Base-by-base conservation (phyloP, 2,888 invertebrate genomes). In the Eupithecia inturbata region DNA sequence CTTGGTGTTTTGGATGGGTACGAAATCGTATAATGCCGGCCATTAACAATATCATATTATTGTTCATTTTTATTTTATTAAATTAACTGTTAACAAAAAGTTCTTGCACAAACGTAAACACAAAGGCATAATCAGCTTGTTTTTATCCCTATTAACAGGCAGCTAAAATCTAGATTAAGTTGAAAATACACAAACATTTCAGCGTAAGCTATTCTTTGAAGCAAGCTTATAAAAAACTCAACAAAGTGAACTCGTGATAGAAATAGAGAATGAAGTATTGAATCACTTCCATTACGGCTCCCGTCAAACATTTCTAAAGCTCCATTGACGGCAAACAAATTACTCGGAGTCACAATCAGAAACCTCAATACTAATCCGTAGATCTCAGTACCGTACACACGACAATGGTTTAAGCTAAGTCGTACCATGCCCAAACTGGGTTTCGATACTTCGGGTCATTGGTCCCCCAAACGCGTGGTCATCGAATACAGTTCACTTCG, bases 401-500 rank as follows among this genome's bases (percentile, higher is more conserved):
- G 71, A 74, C 76, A 75, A 79, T 79, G 75, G 77, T 74, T 75
- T 73, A 72, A 82, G 79, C 74, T 73, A 72, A 82, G 79, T 73
- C 78, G 73, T 78, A 79, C 79, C 78, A 75, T 78, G 75, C 75
- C 74, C 71, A 76, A 79, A 79, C 79, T 80, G 80, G 81, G 81
- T 81, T 78, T 80, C 85, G 81, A 85, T 81, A 62, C 62, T 73
- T 78, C 82, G 80, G 91, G 91, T 92, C 91, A 89, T 84, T 82
- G 91, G 82, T 86, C 90, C 87, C 86, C 91, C 90, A 92, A 91
- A 90, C 57, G 89, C 85, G 85, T 88, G 82, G 83, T 82, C 87
- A 89, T 84, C 85, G 83, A n/a, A 78, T 81, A 60, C 69, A 74
- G 26, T 71, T 53, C 16, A 62, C 60, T n/a, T 22, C 62, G 31